Conservation (phyloP, 1,140 invertebrate species). For the Trachelipus rathkii region DNA sequence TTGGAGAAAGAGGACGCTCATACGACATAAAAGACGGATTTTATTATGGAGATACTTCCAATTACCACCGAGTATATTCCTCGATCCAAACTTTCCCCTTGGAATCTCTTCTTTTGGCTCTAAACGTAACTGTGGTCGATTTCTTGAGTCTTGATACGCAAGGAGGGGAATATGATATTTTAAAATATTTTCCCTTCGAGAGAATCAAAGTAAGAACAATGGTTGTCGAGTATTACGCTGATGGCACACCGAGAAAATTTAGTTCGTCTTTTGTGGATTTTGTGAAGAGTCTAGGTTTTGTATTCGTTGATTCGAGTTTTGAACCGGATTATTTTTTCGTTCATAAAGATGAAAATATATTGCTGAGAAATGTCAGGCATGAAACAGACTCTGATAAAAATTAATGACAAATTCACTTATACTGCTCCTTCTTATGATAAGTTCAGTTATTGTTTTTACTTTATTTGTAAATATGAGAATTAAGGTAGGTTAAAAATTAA, state of each 20-base stretch:
- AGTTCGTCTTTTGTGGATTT: not conserved
- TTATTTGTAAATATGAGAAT: no score
- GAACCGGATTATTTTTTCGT: not conserved
- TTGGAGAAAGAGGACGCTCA: not conserved
- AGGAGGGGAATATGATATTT: slow-evolving; percentile 31
- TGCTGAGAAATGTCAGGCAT: not conserved
- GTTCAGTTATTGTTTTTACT: no score
- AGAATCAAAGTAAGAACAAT: slow-evolving; percentile 32
- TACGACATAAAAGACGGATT: not conserved
- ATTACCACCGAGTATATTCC: not conserved
- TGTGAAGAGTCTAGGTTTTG: not conserved
- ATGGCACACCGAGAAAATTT: not conserved
- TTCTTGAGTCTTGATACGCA: slow-evolving; percentile 41
- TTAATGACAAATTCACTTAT: no score
- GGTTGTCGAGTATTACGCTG: slow-evolving; percentile 31
- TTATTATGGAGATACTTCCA: not conserved
- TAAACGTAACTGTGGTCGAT: slow-evolving; percentile 32
- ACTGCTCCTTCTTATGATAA: no score
- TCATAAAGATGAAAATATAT: not conserved
- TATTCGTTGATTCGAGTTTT: not conserved
- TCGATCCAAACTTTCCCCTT: slow-evolving; percentile 34
- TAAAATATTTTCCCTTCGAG: slow-evolving; percentile 33
- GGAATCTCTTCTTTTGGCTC: slow-evolving; percentile 27
- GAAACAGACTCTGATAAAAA: no score
- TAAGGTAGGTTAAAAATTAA: no score